These are phyloP conservation scores for Ladona fulva DNA, from an alignment of 1,140 invertebrate species.

Conservation along the genomic window DNA sequence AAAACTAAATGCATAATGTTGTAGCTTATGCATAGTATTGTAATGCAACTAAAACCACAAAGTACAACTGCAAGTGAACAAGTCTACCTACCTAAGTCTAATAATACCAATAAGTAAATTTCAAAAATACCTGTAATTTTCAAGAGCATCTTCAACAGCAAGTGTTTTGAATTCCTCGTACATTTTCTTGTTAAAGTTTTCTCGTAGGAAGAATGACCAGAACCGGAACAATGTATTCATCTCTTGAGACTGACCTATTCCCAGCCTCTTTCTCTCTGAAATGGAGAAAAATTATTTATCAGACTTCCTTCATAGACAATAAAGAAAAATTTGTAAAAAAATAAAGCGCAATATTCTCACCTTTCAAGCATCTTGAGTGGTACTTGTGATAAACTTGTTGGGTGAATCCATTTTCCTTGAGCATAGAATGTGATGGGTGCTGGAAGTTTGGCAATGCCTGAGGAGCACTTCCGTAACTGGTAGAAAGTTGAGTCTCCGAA, in stretches of 20 bases:
- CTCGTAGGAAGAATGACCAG: conserved; percentile 98
- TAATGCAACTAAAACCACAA: too few species aligned
- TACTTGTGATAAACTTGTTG: conserved; percentile 96
- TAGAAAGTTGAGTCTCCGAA: conserved; percentile 48
- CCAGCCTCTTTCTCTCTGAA: conserved; percentile 79
- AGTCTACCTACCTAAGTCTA: too few species aligned
- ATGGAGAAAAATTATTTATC: neutral
- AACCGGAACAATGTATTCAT: conserved; percentile 98
- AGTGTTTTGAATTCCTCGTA: conserved; percentile 89
- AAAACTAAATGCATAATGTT: too few species aligned
- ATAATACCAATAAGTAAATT: neutral
- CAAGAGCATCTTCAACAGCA: conserved; percentile 84
- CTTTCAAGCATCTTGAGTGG: conserved; percentile 85
- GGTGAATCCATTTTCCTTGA: conserved; percentile 96
- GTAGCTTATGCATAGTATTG: too few species aligned
- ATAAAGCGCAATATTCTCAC: conserved; percentile 37
- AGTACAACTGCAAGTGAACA: too few species aligned
- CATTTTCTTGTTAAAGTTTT: conserved; percentile 98
- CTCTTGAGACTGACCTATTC: conserved; percentile 86
- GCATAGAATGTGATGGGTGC: conserved; percentile 88
- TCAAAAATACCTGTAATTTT: conserved; percentile 69
- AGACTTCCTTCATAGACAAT: neutral
- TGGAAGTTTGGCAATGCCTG: conserved; percentile 84
- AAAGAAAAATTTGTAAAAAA: conserved; percentile 13
- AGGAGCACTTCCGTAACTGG: conserved; percentile 60